Evolutionary conservation across 2,113 vertebrate genomes (phyloP).

Genomic region (Calyptommatus sinebrachiatus): DNA sequence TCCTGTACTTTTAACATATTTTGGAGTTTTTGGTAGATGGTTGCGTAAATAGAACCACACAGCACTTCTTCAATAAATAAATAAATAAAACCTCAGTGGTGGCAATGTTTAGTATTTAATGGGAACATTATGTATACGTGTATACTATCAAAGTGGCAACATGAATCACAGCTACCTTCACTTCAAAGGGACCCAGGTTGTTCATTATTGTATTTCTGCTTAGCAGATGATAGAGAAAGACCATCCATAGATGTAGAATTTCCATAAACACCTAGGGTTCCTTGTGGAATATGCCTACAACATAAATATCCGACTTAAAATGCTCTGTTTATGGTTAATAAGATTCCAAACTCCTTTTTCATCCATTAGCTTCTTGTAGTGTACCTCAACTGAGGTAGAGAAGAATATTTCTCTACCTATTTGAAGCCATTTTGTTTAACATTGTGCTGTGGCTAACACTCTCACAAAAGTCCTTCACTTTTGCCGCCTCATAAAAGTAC

Average conservation of each 20-base stretch:
- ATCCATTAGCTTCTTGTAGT: not conserved
- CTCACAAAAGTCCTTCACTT: not conserved
- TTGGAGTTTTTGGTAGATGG: conserved; percentile 41
- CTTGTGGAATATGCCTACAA: not conserved
- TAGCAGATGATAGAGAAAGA: not conserved
- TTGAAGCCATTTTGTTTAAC: not conserved
- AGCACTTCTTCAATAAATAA: not conserved
- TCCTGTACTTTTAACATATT: conserved; percentile 73
- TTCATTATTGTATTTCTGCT: not conserved
- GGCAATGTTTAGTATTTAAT: not conserved
- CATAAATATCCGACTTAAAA: not conserved
- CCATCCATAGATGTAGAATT: too few relatives aligned
- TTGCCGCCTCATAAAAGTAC: not conserved
- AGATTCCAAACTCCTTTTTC: not conserved
- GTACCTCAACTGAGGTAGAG: not conserved
- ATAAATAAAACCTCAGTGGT: not conserved
- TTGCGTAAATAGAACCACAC: not conserved
- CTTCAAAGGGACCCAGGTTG: not conserved
- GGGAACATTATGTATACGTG: not conserved
- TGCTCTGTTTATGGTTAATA: not conserved
- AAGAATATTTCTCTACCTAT: not conserved
- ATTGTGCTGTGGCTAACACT: not conserved
- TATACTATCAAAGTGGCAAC: not conserved
- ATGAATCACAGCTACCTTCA: too few relatives aligned
- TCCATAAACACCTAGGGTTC: not conserved